phyloP scores from a whole-genome alignment of 2,113 vertebrate genomes.

The Hyperopisus bebe region DNA sequence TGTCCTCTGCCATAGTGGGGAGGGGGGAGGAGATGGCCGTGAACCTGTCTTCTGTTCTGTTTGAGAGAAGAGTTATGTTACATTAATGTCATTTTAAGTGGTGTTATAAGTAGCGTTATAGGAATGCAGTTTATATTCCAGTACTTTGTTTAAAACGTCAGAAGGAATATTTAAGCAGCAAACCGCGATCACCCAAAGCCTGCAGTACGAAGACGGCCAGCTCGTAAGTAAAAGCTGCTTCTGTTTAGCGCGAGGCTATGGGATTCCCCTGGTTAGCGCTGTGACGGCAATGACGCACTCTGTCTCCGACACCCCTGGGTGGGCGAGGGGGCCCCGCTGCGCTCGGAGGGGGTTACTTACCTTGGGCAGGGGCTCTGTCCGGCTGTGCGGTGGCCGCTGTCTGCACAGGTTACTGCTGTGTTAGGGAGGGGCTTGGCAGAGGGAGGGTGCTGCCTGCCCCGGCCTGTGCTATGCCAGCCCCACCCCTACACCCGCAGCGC shows the following conservation, averaged over 20 bases:
- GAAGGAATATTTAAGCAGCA: neutral
- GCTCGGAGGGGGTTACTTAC: neutral
- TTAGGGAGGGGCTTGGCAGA: neutral
- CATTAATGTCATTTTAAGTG: neutral
- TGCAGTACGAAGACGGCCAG: neutral
- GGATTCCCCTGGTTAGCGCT: neutral
- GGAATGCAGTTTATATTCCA: neutral
- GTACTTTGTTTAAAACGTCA: neutral
- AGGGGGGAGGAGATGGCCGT: neutral
- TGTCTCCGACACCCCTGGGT: neutral
- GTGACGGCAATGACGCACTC: neutral
- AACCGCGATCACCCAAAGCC: neutral
- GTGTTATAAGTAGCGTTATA: neutral
- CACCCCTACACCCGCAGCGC: neutral
- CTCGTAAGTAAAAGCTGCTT: neutral
- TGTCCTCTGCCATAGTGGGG: slow-evolving; percentile 45
- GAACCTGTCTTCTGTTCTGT: neutral
- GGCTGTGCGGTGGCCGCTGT: neutral
- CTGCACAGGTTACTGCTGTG: neutral
- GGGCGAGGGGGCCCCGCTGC: neutral
- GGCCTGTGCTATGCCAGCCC: neutral
- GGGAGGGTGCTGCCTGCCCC: neutral
- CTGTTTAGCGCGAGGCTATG: neutral
- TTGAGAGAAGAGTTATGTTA: neutral
- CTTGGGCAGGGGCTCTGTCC: neutral